Evolutionary conservation across 2,113 vertebrate species (phyloP).

Genomic region (Aldabrachelys gigantea): DNA sequence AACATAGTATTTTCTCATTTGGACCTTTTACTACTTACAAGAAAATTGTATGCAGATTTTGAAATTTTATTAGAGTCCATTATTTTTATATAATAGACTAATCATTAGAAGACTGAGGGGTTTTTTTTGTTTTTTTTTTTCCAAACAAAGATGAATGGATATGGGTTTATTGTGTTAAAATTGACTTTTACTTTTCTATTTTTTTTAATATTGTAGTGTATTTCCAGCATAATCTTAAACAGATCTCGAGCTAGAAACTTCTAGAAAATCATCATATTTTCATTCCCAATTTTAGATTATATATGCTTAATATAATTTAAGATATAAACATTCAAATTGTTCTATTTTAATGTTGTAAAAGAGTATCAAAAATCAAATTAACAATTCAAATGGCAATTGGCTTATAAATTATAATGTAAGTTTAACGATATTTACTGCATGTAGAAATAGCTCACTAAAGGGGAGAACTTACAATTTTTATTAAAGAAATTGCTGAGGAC

Average conservation of each 20-base stretch:
- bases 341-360: neutral
- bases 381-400: neutral
- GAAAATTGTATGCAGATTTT: conserved; percentile 21
- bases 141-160: neutral
- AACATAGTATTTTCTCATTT: neutral
- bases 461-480: neutral
- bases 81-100: neutral
- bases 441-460: neutral
- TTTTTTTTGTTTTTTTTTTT: conserved; percentile 13
- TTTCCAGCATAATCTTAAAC: conserved; percentile 9
- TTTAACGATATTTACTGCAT: conserved; percentile 9
- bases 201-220: neutral
- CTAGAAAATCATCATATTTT: neutral
- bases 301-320: neutral
- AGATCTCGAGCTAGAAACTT: conserved; percentile 28
- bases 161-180: neutral
- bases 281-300: neutral
- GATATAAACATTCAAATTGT: neutral
- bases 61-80: conserved; percentile 18
- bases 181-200: conserved; percentile 18
- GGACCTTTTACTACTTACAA: conserved; percentile 16
- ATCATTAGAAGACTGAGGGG: neutral
- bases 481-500: neutral
- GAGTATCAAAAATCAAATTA: neutral
- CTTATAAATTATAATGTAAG: neutral